These are phyloP conservation scores for Reinhardtius hippoglossoides DNA, from an alignment of 2,113 vertebrate genomes.

Conservation along the genomic window DNA sequence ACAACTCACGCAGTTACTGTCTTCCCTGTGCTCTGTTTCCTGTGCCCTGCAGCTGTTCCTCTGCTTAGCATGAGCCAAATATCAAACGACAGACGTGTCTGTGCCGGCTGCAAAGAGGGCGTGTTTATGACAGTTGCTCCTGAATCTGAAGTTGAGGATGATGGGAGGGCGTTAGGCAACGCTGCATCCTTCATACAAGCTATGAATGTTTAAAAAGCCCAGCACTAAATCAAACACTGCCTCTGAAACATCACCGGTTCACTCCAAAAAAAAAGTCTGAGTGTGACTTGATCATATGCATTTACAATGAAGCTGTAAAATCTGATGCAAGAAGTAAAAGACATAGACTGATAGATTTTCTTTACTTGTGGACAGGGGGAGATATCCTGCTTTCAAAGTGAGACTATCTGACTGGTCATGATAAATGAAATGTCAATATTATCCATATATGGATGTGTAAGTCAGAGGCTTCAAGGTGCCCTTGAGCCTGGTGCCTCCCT, in stretches of 20 bases:
- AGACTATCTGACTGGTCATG: not conserved
- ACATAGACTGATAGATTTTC: not conserved
- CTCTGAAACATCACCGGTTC: not conserved
- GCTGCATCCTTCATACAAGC: slow-evolving; percentile 13
- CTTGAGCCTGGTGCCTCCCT: slow-evolving; percentile 46
- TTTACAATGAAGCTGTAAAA: not conserved
- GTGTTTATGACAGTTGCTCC: slow-evolving; percentile 70
- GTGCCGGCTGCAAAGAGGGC: slow-evolving; percentile 64
- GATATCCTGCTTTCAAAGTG: not conserved
- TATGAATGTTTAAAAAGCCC: slow-evolving; percentile 34
- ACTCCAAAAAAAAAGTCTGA: not conserved
- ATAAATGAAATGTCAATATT: slow-evolving; percentile 2
- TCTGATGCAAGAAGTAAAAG: not conserved
- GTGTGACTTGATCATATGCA: not conserved
- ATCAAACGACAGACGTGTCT: slow-evolving; percentile 75
- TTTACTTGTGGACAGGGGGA: not conserved
- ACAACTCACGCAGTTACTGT: slow-evolving; percentile 60
- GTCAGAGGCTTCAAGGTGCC: slow-evolving; percentile 56
- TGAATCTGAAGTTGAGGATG: slow-evolving; percentile 56
- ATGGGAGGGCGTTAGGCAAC: slow-evolving; percentile 10
- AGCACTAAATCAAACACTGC: not conserved
- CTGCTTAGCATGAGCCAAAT: slow-evolving; percentile 78
- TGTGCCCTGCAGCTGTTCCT: slow-evolving; percentile 76
- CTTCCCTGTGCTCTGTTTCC: slow-evolving; percentile 69
- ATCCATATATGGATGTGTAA: not conserved